Percentiles rank a stretch among this genome's conserved stretches.
Evolutionary conservation across 2,888 invertebrate species (phyloP).

Genomic region (Xestobium rufovillosum): DNA sequence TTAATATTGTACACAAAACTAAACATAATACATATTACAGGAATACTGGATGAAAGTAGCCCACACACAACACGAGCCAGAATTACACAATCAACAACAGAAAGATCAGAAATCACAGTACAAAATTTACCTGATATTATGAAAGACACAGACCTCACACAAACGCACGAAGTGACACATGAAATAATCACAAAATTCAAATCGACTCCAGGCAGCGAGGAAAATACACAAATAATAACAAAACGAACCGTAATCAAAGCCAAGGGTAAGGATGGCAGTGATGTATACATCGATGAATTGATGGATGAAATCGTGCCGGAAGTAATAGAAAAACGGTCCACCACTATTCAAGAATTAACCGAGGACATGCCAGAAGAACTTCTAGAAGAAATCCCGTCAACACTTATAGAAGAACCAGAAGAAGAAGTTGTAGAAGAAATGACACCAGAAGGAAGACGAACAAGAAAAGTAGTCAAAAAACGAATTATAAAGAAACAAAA

Average conservation of each 20-base stretch:
- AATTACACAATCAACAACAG: conserved; percentile 35
- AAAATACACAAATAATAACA: conserved; percentile 50
- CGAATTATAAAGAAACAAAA: conserved; percentile 33
- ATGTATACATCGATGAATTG: conserved; percentile 49
- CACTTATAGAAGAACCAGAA: conserved; percentile 31
- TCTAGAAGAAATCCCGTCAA: conserved; percentile 1
- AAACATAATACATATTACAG: conserved; percentile 32
- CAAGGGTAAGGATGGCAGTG: conserved; percentile 36
- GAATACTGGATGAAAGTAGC: conserved; percentile 39
- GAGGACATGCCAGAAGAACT: conserved; percentile 5
- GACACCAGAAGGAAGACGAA: conserved; percentile 19
- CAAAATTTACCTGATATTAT: conserved; percentile 36
- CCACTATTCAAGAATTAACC: conserved; percentile 22
- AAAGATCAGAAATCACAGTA: conserved; percentile 35
- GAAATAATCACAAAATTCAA: conserved; percentile 55
- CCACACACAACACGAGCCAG: conserved; percentile 40
- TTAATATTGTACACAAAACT: background rate
- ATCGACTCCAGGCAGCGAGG: conserved; percentile 45
- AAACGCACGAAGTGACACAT: conserved; percentile 46
- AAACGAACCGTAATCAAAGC: conserved; percentile 50
- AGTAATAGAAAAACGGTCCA: conserved; percentile 19
- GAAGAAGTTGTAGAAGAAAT: conserved; percentile 22
- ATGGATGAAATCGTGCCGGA: conserved; percentile 38
- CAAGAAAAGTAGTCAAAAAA: conserved; percentile 24
- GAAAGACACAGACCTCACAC: conserved; percentile 30